Evolutionary conservation across 2,113 vertebrate species (phyloP), one percentile per base, ranked within the genome.

Genomic region (Mystacornis crossleyi): DNA sequence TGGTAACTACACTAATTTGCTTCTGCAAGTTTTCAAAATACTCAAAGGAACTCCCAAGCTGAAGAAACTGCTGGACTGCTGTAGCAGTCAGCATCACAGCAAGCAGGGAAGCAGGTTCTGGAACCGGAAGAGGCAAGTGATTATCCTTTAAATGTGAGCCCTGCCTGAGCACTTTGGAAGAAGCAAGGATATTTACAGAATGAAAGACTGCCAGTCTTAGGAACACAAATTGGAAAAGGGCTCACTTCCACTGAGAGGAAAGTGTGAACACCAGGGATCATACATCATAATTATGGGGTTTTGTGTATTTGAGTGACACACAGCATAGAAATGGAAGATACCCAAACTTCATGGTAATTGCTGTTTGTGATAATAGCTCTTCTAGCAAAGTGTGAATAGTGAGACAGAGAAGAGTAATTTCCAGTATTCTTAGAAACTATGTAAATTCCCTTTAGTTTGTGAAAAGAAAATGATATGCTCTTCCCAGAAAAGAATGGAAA

Each of bases 401-500:
- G 54, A 79, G 57, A 66, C 7, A 55, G 81, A 74, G 57, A 65
- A 73, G 33, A 80, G 20, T 51, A 9, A 38, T 47, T 67, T 78
- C 26, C 60, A 92, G 7, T 53, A 38, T 57, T 53, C 43, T 60
- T 67, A 67, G 67, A 81, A 92, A 78, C 25, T 24, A 3, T 64
- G 43, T 58, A 51, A 51, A 26, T 89, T 86, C 60, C n/a, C 55
- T 89, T 51, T 36, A 33, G 38, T 83, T 74, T 89, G 31, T 80
- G 45, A 72, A 70, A 73, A 34, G n/a, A 91, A 92, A 89, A 84
- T 72, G 0, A 70, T 28, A 78, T 8, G 18, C 15, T 74, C 21
- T 94, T 78, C 17, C 48, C 45, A 79, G 61, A 81, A 93, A 40
- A 64, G 17, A 71, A 78, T 24, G 28, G 69, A 83, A 83, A 94